Evolutionary conservation across 92 coral and sea anemone genomes (phyloP), one percentile per base, ranked within the genome.

Genomic region (Heliopora coerulea): DNA sequence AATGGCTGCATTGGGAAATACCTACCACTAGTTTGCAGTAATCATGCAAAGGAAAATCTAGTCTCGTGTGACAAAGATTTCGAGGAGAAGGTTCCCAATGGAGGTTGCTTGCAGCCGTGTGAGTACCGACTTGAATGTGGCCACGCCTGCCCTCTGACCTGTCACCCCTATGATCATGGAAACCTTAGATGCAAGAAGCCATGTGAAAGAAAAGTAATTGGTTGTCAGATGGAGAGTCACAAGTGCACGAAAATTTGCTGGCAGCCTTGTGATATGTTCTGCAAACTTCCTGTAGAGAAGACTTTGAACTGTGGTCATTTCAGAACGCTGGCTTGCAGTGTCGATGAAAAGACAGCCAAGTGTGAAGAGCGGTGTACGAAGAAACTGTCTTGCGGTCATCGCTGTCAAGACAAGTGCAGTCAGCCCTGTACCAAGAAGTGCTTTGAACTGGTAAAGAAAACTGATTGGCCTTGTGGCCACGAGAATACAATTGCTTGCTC

Each of bases 381-480:
- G 58, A 61, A 29, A 31, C 80, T 91, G 8, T 17, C 39, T 26
- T 91, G 97, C 60, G 89, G 88, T 20, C 97, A 91, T 78, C 89
- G 60, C 4, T 91, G 97, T 61, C 97, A 91, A 80, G 49, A 57
- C 13, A 20, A 17, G 42, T 91, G 97, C 56, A 62, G 84, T 28
- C 49, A 31, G 59, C 81, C 83, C 0, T 91, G 97, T 32, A 89
- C 91, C 20, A 69, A 56, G 14, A 40, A 80, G 25, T 91, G 97
- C 32, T 59, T 48, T 56, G 96, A 88, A 78, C 83, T 82, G 2
- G 96, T 86, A 54, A 88, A 84, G 84, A 83, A 57, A 62, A 60
- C 31, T 11, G 89, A 89, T 70, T 88, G 91, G 89, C 77, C 88
- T 9, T 91, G 97, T 64, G 96, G 97, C 3, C 97, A 91, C 60